These are phyloP conservation scores for Brachionus angularis DNA, from an alignment of 1,140 invertebrate genomes.

Conservation along the genomic window DNA sequence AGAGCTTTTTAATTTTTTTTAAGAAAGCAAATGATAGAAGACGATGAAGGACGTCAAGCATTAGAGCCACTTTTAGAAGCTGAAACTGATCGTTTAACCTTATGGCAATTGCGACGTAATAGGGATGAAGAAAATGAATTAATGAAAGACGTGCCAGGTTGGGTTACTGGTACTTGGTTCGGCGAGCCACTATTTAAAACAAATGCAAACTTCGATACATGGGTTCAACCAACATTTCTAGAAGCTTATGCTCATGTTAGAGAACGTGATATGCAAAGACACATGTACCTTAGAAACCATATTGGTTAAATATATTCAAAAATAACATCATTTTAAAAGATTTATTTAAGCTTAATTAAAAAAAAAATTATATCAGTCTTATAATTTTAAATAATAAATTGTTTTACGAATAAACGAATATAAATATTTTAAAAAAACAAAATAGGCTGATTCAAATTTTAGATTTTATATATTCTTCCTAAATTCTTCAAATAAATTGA, in stretches of 20 bases:
- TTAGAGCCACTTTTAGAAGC: constrained; percentile 71
- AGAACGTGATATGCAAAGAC: constrained; percentile 30
- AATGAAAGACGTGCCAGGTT: constrained; percentile 80
- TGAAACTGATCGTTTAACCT: constrained; percentile 63
- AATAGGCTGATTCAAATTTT: too few relatives aligned
- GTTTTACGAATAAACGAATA: too few relatives aligned
- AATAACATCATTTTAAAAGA: not conserved
- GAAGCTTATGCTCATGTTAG: constrained; percentile 38
- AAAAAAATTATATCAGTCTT: too few relatives aligned
- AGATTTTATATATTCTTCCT: too few relatives aligned
- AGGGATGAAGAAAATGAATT: constrained; percentile 76
- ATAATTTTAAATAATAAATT: too few relatives aligned
- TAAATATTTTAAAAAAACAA: too few relatives aligned
- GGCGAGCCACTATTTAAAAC: constrained; percentile 70
- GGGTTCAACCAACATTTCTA: constrained; percentile 25
- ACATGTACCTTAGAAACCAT: constrained; percentile 30
- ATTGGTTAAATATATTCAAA: constrained; percentile 10
- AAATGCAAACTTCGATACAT: constrained; percentile 40
- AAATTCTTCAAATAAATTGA: too few relatives aligned
- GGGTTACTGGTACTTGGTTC: constrained; percentile 76
- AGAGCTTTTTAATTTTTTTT: too few relatives aligned
- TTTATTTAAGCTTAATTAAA: too few relatives aligned
- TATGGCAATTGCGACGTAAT: constrained; percentile 74
- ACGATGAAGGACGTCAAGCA: constrained; percentile 69
- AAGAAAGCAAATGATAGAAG: constrained; percentile 62